Evolutionary conservation across 2,113 vertebrate genomes (phyloP).

Genomic region (Lepus timidus): DNA sequence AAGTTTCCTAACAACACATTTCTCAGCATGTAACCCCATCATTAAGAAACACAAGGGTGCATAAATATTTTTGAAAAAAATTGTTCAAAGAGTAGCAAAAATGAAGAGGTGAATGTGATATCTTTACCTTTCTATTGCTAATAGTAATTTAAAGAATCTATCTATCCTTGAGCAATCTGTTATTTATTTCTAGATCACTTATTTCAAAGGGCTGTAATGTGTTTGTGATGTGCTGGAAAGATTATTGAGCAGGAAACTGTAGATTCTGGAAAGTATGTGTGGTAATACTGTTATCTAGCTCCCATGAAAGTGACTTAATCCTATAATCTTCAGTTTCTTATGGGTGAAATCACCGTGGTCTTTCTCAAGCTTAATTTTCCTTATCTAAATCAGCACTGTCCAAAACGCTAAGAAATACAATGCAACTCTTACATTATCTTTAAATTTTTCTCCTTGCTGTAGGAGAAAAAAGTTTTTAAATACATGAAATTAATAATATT

Average conservation of each 20-base stretch:
- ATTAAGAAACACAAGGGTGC: no score
- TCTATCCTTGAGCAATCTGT: background rate
- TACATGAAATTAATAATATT: background rate
- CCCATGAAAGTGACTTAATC: background rate
- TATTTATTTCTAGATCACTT: background rate
- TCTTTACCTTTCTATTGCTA: background rate
- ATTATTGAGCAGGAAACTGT: background rate
- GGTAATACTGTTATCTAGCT: background rate
- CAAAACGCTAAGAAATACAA: background rate
- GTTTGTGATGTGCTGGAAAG: no score
- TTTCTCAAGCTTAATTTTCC: background rate
- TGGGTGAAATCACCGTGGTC: background rate
- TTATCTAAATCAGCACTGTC: background rate
- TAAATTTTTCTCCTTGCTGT: background rate
- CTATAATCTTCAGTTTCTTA: background rate
- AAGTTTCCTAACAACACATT: no score
- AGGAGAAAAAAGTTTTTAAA: background rate
- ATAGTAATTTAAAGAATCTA: background rate
- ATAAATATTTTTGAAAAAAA: no score
- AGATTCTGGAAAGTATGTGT: background rate
- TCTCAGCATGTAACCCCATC: no score
- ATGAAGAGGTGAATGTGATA: background rate
- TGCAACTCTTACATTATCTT: background rate
- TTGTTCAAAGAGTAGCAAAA: background rate
- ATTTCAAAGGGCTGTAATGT: background rate